Base-by-base conservation (phyloP, 2,888 invertebrate species). In the Andrena bicolor region DNA sequence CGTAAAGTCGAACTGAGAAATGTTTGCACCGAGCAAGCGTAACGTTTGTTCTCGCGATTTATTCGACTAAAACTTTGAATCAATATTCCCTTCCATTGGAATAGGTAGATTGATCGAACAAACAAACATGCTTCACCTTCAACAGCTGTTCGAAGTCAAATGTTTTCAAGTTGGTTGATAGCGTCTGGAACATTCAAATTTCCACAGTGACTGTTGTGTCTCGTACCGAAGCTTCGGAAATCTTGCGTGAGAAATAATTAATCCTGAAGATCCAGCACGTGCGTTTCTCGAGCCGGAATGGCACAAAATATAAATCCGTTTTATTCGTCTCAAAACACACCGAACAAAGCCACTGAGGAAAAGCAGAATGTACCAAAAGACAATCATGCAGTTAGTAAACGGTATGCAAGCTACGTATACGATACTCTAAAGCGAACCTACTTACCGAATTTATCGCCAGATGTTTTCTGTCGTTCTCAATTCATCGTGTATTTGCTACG, bases 331-430 rank as follows among this genome's bases (percentile, higher is more conserved):
- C 96, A 97, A 90, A 96, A 97, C 83, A 96, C 96, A 93, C 95
- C 96, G 86, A 95, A 95, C 85, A 98, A 98, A 95, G 97, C 97
- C 90, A 96, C 96, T 93, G 97, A 97, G 93, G 97, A 97, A 93
- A 96, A 96, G 88, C 96, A 96, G 92, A 97, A 96, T 88, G 91
- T 94, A 84, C 94, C 95, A 63, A 95, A 95, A 94, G 98, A 98
- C 94, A 97, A 97, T 95, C 98, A 98, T 94, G 97, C 98, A 93
- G 98, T 98, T 89, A 97, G 97, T 94, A 98, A 97, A 97, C 96
- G 98, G 98, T 97, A 94, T 95, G 95, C 48, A 68, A 65, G 26
- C 8, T 56, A 28, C 49, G n/a, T 51, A 23, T 4, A 20, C 23
- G 41, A 4, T 23, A 48, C 63, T 61, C 58, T 6, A 16, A 10